phyloP scores from a whole-genome alignment of 2,888 invertebrate genomes.

The Pterobdella sp. region DNA sequence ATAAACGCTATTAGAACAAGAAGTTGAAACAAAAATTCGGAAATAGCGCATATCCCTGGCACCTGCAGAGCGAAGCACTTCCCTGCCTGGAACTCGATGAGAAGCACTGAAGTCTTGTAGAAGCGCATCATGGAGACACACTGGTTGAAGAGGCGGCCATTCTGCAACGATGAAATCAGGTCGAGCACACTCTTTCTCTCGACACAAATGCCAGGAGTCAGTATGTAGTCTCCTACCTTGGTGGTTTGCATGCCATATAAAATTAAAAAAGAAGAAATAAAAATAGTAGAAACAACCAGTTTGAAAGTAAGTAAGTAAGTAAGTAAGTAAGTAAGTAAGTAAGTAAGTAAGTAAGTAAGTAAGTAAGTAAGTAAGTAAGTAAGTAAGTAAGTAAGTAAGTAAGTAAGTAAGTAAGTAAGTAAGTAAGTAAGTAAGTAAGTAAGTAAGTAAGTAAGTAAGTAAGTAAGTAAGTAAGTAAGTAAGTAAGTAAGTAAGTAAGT shows the following conservation, averaged over 20 bases:
- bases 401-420: not conserved
- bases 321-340: not conserved
- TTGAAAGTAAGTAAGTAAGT: not conserved
- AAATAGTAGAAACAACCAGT: too few species aligned
- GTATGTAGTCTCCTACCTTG: slow-evolving; percentile 90
- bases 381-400: not conserved
- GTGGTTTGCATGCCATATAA: too few species aligned
- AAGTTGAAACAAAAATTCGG: not conserved
- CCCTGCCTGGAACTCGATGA: slow-evolving; percentile 92
- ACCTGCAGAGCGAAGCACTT: slow-evolving; percentile 80
- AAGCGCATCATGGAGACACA: slow-evolving; percentile 79
- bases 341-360: not conserved
- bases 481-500: too few species aligned
- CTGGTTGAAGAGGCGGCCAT: slow-evolving; percentile 88
- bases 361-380: not conserved
- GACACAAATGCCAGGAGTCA: slow-evolving; percentile 90
- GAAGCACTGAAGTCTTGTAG: slow-evolving; percentile 60
- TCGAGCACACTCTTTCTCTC: slow-evolving; percentile 93
- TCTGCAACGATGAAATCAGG: slow-evolving; percentile 85
- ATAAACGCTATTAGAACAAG: too few species aligned
- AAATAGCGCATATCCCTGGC: slow-evolving; percentile 32
- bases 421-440: too few species aligned
- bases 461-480: too few species aligned
- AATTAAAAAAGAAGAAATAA: too few species aligned
- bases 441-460: too few species aligned